Evolutionary conservation across 2,888 invertebrate genomes (phyloP).

Genomic region (Catocala sponsa): DNA sequence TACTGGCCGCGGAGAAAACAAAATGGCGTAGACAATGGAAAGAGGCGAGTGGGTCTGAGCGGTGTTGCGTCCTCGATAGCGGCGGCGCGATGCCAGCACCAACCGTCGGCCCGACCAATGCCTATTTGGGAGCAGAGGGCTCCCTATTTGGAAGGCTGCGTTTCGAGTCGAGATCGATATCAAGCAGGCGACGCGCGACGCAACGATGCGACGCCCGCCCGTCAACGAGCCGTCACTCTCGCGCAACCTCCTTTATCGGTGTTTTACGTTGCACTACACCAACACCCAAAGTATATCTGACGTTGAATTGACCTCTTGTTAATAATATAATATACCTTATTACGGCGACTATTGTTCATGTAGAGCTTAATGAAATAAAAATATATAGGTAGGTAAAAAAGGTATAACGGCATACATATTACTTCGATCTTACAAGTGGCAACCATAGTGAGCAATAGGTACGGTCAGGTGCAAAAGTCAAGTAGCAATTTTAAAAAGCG

Average conservation of each 20-base stretch:
- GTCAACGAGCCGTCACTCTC: slow-evolving; percentile 73
- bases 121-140: slow-evolving; percentile 81
- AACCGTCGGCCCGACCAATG: slow-evolving; percentile 65
- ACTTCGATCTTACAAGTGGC: no score
- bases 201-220: slow-evolving; percentile 63
- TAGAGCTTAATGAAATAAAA: no score
- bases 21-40: slow-evolving; percentile 81
- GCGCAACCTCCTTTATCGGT: slow-evolving; percentile 64
- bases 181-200: slow-evolving; percentile 53
- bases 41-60: slow-evolving; percentile 62
- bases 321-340: no score
- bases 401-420: no score
- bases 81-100: slow-evolving; percentile 45
- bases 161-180: slow-evolving; percentile 82
- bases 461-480: no score
- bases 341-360: no score
- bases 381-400: no score
- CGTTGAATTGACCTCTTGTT: background rate
- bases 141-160: slow-evolving; percentile 87
- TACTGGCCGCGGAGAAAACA: slow-evolving; percentile 62
- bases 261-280: slow-evolving; percentile 52
- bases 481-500: no score
- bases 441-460: background rate
- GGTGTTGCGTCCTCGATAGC: slow-evolving; percentile 77
- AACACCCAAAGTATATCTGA: background rate